Conservation (phyloP, 2,888 invertebrate species). For the Amaurobius ferox region DNA sequence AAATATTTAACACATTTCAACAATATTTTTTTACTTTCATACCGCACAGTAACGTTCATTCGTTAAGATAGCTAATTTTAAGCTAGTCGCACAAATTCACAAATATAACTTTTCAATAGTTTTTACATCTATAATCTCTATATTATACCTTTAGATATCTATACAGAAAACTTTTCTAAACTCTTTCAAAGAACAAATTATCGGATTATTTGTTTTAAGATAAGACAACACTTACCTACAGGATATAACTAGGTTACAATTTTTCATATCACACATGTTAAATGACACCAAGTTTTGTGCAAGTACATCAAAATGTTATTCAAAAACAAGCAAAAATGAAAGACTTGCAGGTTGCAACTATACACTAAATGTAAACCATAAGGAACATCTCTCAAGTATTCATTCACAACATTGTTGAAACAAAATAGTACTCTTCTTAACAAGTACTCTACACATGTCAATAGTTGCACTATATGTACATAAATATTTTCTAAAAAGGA, state of each 20-base stretch:
- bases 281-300: conserved; percentile 56
- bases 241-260: conserved; percentile 31
- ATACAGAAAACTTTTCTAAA: conserved; percentile 31
- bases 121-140: neutral
- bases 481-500: neutral
- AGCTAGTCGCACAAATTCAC: neutral
- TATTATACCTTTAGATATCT: conserved; percentile 13
- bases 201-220: conserved; percentile 4
- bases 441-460: neutral
- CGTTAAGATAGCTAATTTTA: neutral
- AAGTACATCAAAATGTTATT: conserved; percentile 60
- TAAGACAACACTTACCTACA: conserved; percentile 49
- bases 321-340: conserved; percentile 38
- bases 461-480: conserved; percentile 1
- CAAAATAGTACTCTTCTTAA: neutral
- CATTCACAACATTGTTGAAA: neutral
- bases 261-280: conserved; percentile 61
- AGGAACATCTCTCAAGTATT: neutral
- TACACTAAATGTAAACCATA: conserved; percentile 10
- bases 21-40: neutral
- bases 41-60: neutral
- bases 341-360: conserved; percentile 12
- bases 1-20: neutral
- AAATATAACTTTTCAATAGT: conserved; percentile 2
- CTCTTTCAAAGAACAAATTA: neutral